Conservation (phyloP, 2,797 vertebrate species). For the Molothrus ater region DNA sequence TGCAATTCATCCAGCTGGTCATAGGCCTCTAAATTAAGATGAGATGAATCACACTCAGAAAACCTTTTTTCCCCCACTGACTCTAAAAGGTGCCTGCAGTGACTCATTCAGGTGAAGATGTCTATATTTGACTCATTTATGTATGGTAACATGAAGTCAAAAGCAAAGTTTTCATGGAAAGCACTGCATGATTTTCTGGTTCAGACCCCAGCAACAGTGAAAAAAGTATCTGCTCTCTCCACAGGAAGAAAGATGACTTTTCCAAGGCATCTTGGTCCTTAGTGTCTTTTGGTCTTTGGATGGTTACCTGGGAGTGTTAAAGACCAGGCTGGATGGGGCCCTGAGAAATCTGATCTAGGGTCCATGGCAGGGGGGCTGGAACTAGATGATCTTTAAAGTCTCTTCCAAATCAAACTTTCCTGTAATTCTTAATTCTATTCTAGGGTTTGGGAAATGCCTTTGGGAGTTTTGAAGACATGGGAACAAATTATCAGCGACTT, state of each 20-base stretch:
- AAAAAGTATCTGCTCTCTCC: neutral
- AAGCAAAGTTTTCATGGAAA: neutral
- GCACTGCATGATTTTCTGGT: neutral
- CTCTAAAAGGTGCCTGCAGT: neutral
- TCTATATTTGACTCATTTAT: neutral
- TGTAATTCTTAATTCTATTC: neutral
- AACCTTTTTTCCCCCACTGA: neutral
- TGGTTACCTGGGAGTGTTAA: neutral
- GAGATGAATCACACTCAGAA: slow-evolving; percentile 12
- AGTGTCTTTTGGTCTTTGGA: neutral
- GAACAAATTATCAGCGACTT: neutral
- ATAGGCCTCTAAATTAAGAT: neutral
- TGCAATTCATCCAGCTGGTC: neutral
- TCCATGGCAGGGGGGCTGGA: neutral
- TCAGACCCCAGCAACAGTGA: neutral
- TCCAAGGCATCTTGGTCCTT: neutral
- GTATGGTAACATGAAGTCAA: neutral
- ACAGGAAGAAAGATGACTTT: neutral
- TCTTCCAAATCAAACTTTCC: neutral
- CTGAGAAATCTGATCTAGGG: neutral
- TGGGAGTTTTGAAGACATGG: neutral
- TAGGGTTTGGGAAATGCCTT: neutral
- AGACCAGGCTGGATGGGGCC: neutral
- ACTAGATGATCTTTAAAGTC: neutral
- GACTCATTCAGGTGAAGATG: slow-evolving; percentile 21